These are phyloP conservation scores for Papilio protenor DNA, from an alignment of 2,888 invertebrate genomes.

Conservation along the genomic window DNA sequence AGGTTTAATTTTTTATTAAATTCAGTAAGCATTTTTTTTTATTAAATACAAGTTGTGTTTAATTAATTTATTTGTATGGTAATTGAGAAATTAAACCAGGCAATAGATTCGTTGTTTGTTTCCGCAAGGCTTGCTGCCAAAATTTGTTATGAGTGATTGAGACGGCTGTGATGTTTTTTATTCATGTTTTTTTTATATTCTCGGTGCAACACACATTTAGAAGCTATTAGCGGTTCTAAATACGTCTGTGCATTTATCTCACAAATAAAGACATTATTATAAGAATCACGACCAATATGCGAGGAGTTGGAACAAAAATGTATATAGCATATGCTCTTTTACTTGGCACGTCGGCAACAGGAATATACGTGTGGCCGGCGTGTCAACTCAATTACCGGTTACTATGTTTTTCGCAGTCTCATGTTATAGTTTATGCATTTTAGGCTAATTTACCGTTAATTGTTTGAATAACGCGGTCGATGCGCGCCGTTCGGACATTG, in stretches of 20 bases:
- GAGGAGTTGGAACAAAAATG: too few species aligned
- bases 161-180: neutral
- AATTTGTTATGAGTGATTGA: neutral
- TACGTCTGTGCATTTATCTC: neutral
- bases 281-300: neutral
- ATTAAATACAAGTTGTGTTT: neutral
- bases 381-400: neutral
- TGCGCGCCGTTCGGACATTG: constrained; percentile 61
- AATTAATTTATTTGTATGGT: too few species aligned
- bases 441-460: constrained; percentile 58
- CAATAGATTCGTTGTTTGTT: neutral
- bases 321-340: neutral
- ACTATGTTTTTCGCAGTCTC: constrained; percentile 1
- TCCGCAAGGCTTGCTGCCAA: constrained; percentile 3
- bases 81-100: neutral
- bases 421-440: neutral
- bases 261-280: neutral
- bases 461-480: constrained; percentile 61
- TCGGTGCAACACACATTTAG: neutral
- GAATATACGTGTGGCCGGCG: neutral
- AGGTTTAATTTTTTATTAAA: neutral
- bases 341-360: neutral
- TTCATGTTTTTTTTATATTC: neutral
- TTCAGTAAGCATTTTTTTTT: neutral
- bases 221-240: constrained; percentile 10